Evolutionary conservation across 53 echinoderm and acorn worm genomes (phyloP).

Genomic region (Actinopyga echinites): DNA sequence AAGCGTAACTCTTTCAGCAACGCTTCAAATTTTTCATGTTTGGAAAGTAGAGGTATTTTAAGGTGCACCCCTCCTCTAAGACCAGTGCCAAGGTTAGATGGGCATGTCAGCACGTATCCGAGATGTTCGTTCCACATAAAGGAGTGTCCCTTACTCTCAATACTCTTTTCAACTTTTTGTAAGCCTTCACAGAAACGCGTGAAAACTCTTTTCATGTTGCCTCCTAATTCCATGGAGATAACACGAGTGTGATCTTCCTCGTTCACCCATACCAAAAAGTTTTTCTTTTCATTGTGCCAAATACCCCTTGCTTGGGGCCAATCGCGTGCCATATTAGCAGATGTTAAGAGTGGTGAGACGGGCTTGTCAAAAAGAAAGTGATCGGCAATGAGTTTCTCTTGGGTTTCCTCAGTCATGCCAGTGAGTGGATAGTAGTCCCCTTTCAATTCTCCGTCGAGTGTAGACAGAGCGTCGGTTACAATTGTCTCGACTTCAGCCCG

Average conservation of each 20-base stretch:
- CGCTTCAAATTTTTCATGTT: conserved; percentile 70
- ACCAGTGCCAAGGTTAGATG: conserved; percentile 95
- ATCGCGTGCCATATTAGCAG: conserved; percentile 93
- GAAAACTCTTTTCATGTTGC: conserved; percentile 93
- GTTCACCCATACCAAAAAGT: conserved; percentile 89
- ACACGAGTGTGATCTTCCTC: conserved; percentile 95
- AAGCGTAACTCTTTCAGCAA: conserved; percentile 69
- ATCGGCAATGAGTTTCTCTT: conserved; percentile 91
- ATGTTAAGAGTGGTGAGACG: conserved; percentile 80
- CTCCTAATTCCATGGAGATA: conserved; percentile 94
- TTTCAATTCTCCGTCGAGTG: conserved; percentile 71
- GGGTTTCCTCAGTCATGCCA: conserved; percentile 87
- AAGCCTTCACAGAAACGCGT: conserved; percentile 86
- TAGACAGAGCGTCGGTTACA: conserved; percentile 65
- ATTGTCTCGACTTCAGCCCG: conserved; percentile 74
- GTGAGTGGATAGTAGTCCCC: conserved; percentile 90
- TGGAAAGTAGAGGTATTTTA: conserved; percentile 80
- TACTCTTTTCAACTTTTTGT: conserved; percentile 70
- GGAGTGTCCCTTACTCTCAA: conserved; percentile 75
- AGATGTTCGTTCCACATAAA: conserved; percentile 99
- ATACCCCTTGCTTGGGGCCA: conserved; percentile 96
- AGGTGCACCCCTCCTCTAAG: conserved; percentile 93
- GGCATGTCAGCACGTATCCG: conserved; percentile 89
- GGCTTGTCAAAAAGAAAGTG: conserved; percentile 99
- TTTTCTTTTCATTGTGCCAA: conserved; percentile 92